A percentile compares a stretch with the other conserved stretches of the same genome.
Evolutionary conservation across 2,113 vertebrate genomes (phyloP).

Genomic region (Naja naja): DNA sequence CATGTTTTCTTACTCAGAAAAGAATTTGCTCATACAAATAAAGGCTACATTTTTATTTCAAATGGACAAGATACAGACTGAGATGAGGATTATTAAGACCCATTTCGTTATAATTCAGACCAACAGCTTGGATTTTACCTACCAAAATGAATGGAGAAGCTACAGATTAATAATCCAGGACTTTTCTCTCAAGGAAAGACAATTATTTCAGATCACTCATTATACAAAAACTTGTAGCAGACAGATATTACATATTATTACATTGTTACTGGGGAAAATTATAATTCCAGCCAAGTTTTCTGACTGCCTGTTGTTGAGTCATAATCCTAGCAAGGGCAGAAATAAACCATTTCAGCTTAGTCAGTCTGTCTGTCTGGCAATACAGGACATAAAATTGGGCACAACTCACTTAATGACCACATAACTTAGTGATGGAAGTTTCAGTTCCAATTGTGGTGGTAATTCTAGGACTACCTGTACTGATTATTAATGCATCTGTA

Average conservation of each 20-base stretch:
- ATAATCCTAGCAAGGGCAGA: not conserved
- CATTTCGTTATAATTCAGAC: not conserved
- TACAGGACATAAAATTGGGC: not conserved
- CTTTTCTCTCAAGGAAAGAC: not conserved
- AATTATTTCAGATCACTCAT: not conserved
- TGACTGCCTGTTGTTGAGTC: not conserved
- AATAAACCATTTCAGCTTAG: not conserved
- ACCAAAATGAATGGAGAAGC: not conserved
- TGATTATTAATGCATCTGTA: not conserved
- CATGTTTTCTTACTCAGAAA: not conserved
- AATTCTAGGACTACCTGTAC: not conserved
- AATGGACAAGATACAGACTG: not conserved
- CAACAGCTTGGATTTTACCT: not conserved
- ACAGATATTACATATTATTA: not conserved
- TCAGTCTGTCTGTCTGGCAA: not conserved
- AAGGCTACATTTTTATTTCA: not conserved
- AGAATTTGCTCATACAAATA: not conserved
- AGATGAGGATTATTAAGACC: not conserved
- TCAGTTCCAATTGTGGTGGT: not conserved
- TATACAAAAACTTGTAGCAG: not conserved
- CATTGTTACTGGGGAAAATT: not conserved
- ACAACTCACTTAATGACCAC: not conserved
- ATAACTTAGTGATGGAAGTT: not conserved
- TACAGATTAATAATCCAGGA: not conserved
- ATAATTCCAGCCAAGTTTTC: not conserved